These are phyloP conservation scores for Ellobium chinense DNA, from an alignment of 2,888 invertebrate genomes.

Conservation along the genomic window DNA sequence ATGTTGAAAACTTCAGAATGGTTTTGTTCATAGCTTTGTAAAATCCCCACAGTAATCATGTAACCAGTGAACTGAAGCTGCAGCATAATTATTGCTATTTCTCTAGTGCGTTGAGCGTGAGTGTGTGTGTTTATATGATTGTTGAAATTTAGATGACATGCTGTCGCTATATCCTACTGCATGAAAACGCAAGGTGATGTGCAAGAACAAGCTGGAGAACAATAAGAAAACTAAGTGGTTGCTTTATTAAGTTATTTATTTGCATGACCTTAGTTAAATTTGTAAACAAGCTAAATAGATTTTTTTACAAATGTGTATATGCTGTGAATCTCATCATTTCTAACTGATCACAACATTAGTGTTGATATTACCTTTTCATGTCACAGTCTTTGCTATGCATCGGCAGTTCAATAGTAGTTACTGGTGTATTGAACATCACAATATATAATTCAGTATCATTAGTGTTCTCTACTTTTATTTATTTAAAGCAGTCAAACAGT, in stretches of 20 bases:
- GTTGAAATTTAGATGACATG: too few relatives aligned
- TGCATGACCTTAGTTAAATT: background rate
- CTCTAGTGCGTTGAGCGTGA: background rate
- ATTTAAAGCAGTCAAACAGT: too few relatives aligned
- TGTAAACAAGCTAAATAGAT: background rate
- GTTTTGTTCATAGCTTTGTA: background rate
- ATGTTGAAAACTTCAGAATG: too few relatives aligned
- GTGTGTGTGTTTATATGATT: background rate
- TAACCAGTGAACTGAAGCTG: background rate
- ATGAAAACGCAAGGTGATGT: too few relatives aligned
- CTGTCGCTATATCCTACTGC: too few relatives aligned
- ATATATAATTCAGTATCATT: too few relatives aligned
- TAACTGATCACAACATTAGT: background rate
- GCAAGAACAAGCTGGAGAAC: background rate
- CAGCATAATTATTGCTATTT: background rate
- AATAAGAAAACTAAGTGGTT: background rate
- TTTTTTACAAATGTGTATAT: background rate
- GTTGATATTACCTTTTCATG: background rate
- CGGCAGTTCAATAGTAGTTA: too few relatives aligned
- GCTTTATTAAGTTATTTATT: constrained; percentile 11
- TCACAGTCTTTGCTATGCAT: background rate
- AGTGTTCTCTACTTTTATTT: too few relatives aligned
- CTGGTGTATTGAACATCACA: too few relatives aligned
- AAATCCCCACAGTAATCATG: background rate
- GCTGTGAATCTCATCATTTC: constrained; percentile 11